phyloP scores from a whole-genome alignment of 2,888 invertebrate species.

The Rhagonycha fulva region DNA sequence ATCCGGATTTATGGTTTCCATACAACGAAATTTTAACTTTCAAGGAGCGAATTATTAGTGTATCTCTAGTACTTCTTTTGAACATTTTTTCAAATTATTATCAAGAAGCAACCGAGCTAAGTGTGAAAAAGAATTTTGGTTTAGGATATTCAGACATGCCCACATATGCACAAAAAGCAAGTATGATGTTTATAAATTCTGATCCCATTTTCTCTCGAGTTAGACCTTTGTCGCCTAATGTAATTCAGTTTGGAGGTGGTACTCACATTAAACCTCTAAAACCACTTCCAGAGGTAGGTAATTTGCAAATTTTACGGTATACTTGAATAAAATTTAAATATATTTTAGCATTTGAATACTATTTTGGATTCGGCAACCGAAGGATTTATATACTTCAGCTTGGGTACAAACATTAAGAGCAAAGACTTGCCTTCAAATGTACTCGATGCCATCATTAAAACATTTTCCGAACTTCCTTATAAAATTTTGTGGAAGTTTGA shows the following conservation, averaged over 20 bases:
- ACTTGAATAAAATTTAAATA: background rate
- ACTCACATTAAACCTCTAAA: slow-evolving; percentile 37
- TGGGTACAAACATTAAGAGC: slow-evolving; percentile 9
- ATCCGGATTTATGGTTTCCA: background rate
- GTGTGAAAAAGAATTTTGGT: slow-evolving; percentile 43
- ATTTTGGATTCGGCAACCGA: background rate
- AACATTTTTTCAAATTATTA: background rate
- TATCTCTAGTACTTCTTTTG: background rate
- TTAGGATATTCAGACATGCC: slow-evolving; percentile 36
- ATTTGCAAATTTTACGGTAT: background rate
- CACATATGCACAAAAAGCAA: slow-evolving; percentile 41
- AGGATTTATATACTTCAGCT: slow-evolving; percentile 33
- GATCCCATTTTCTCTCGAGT: slow-evolving; percentile 45
- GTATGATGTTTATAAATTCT: slow-evolving; percentile 46
- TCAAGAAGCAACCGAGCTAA: background rate
- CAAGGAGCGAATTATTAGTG: background rate
- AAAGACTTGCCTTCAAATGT: slow-evolving; percentile 34
- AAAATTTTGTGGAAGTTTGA: slow-evolving; percentile 56
- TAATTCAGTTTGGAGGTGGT: slow-evolving; percentile 45
- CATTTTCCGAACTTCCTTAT: slow-evolving; percentile 52
- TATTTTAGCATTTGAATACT: background rate
- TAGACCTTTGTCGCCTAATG: slow-evolving; percentile 44
- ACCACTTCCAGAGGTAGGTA: slow-evolving; percentile 40
- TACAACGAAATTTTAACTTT: background rate
- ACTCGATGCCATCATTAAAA: slow-evolving; percentile 43